Conservation (phyloP, 2,888 invertebrate species). For the Pantelozetes paolii region DNA sequence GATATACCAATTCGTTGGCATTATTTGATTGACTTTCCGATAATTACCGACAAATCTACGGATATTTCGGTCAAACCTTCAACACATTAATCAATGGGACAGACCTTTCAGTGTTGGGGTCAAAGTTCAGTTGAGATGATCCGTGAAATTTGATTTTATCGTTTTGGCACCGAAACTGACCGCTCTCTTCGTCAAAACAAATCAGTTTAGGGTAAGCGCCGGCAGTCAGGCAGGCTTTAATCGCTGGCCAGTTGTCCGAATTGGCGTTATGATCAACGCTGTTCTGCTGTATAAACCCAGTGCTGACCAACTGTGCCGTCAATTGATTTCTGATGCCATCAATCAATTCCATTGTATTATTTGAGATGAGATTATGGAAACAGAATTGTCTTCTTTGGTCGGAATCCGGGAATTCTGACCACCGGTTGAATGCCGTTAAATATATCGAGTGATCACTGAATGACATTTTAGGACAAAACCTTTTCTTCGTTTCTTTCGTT, state of each 20-base stretch:
- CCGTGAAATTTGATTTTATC: conserved; percentile 64
- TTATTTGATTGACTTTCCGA: no score
- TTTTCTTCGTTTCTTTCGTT: conserved; percentile 61
- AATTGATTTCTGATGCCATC: conserved; percentile 76
- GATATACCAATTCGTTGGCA: conserved; percentile 76
- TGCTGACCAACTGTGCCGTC: conserved; percentile 67
- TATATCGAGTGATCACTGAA: conserved; percentile 86
- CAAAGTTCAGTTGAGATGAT: conserved; percentile 59
- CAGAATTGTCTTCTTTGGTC: conserved; percentile 59
- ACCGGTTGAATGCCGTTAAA: conserved; percentile 77
- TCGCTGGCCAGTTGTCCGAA: conserved; percentile 80
- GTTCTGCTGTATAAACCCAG: conserved; percentile 67
- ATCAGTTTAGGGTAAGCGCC: conserved; percentile 87
- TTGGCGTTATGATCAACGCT: conserved; percentile 74
- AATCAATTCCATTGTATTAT: conserved; percentile 83
- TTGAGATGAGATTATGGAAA: conserved; percentile 68
- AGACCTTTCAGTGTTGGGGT: not conserved
- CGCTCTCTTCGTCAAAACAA: conserved; percentile 63
- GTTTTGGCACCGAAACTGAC: conserved; percentile 62
- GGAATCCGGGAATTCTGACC: conserved; percentile 68
- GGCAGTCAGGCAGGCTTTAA: conserved; percentile 80
- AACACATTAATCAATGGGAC: conserved; percentile 44
- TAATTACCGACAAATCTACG: conserved; percentile 48
- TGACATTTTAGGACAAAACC: conserved; percentile 66
- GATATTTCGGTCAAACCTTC: conserved; percentile 49